Evolutionary conservation across 2,888 invertebrate genomes (phyloP), one percentile per base, ranked within the genome.

Genomic region (Cantharis rustica): DNA sequence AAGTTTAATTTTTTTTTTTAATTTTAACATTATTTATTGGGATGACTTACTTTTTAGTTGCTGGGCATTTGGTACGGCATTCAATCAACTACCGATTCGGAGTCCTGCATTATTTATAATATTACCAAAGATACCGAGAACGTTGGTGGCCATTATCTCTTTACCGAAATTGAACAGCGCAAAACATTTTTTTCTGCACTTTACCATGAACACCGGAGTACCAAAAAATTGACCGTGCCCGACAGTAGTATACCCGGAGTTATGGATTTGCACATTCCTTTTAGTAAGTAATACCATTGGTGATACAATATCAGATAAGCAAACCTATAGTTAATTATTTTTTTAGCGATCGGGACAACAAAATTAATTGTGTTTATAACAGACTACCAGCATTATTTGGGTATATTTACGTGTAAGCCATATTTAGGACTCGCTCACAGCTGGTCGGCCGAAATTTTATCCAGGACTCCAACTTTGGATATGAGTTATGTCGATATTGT

Each of bases 401-500:
- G 92, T 0, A 90, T 95, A 69, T 95, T 94, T 87, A 94, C 94
- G 0, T 95, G 95, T 83, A 95, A 95, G 87, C 85, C 95, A 10
- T 13, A 70, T 4, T 31, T 66, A 0, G 90, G 93, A 0, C 93
- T 95, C 82, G 93, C 93, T 0, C 93, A 95, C 86, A 90, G 95
- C 4, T 92, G 93, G 79, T 95, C 95, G 0, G 94, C 95, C 0
- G 94, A 95, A 73, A 95, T 97, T 79, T 89, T 95, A 13, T 95
- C 95, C 0, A 91, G 95, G 71, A 91, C 89, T 16, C 92, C 92
- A 80, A 93, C 93, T 47, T 89, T 95, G 70, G 95, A 95, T 80
- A 93, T 91, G 85, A 90, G 91, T 69, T 93, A 90, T 79, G 82
- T 94, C 9, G 94, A 94, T 81, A 93, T 94, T 90, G 93, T 93